Evolutionary conservation across 1,140 invertebrate genomes (phyloP).

Genomic region (Odontomachus brunneus): DNA sequence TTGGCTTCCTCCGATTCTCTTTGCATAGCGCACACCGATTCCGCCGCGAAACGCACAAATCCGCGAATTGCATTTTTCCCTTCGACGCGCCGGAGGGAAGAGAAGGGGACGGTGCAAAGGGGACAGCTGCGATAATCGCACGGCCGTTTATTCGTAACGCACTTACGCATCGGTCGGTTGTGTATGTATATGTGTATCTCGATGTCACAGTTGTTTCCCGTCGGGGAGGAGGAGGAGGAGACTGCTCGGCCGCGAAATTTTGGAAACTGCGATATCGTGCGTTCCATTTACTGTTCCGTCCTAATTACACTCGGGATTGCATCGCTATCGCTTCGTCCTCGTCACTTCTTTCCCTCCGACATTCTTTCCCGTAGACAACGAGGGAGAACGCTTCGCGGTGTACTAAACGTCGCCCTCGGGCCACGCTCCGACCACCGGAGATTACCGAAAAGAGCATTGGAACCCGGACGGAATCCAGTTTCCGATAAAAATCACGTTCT

Average conservation of each 20-base stretch:
- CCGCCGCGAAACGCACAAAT: conserved; percentile 3
- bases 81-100: conserved; percentile 21
- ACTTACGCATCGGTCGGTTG: background rate
- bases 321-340: background rate
- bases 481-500: conserved; percentile 2
- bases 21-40: conserved; percentile 55
- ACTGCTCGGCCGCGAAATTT: background rate
- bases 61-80: conserved; percentile 49
- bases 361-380: background rate
- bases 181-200: background rate
- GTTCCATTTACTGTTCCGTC: background rate
- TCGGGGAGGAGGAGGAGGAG: background rate
- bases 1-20: conserved; percentile 70
- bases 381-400: background rate
- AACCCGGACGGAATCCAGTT: background rate
- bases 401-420: conserved; percentile 30
- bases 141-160: conserved; percentile 1
- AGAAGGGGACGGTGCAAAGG: background rate
- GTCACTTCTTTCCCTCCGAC: background rate
- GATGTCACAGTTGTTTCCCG: background rate
- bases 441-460: background rate
- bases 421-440: background rate
- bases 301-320: background rate
- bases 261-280: no score
- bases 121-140: conserved; percentile 4